Percentiles rank a stretch among this genome's conserved stretches.
Conservation (phyloP, 2,888 invertebrate species). For the Hydrotaea cyrtoneurina region DNA sequence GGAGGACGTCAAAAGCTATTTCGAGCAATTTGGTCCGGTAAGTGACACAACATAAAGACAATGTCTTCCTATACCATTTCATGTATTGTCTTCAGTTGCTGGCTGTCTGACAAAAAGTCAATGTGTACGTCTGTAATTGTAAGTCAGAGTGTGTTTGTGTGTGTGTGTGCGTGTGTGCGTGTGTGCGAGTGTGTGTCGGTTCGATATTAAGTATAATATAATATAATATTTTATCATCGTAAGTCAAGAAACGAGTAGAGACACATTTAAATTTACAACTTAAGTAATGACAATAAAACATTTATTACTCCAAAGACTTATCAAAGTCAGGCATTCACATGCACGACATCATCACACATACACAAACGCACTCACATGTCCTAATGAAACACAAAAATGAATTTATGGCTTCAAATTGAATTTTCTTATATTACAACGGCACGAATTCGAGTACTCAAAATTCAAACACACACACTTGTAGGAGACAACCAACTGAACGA, state of each 20-base stretch:
- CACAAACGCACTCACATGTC: neutral
- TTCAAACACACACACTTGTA: neutral
- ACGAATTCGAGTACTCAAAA: neutral
- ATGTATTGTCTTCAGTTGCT: neutral
- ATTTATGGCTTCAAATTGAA: conserved; percentile 49
- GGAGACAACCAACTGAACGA: neutral
- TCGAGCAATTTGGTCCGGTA: conserved; percentile 99
- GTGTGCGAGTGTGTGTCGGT: neutral
- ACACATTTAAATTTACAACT: conserved; percentile 48
- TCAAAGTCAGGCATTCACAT: conserved; percentile 28
- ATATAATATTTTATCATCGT: conserved; percentile 38
- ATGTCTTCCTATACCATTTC: neutral
- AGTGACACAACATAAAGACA: conserved; percentile 81
- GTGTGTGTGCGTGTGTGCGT: neutral
- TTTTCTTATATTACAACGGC: conserved; percentile 3
- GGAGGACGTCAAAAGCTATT: conserved; percentile 99
- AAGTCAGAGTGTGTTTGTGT: neutral
- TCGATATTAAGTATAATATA: conserved; percentile 43
- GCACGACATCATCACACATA: neutral
- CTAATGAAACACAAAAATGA: conserved; percentile 47
- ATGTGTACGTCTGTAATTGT: too few species aligned
- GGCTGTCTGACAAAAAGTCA: neutral
- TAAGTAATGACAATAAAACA: conserved; percentile 50
- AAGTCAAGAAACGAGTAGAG: conserved; percentile 10
- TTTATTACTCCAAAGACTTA: conserved; percentile 52